These are phyloP conservation scores for Onychomys arenicola DNA, from an alignment of 2,797 vertebrate genomes.

Conservation along the genomic window DNA sequence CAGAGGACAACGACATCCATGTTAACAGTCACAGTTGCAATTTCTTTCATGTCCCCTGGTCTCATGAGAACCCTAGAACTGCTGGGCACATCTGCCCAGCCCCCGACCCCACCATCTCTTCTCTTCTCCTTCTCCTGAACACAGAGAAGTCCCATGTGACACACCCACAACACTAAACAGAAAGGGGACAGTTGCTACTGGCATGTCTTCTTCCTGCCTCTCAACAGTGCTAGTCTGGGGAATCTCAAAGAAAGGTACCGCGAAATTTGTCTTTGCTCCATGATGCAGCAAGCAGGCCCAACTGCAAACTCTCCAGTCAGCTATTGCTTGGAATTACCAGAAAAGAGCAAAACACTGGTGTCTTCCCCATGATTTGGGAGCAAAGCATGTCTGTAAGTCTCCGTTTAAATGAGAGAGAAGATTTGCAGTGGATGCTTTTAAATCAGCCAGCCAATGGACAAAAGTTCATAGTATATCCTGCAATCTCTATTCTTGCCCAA, in stretches of 20 bases:
- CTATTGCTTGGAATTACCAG: neutral
- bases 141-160: neutral
- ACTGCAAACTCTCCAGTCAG: neutral
- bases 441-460: neutral
- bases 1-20: neutral
- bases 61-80: neutral
- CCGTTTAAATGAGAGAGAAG: slow-evolving; percentile 3
- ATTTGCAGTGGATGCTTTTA: neutral
- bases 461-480: neutral
- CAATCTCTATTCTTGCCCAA: neutral
- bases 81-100: neutral
- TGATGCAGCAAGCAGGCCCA: neutral
- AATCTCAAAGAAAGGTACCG: neutral
- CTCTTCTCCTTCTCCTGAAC: neutral
- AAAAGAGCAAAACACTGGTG: neutral
- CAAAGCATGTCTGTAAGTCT: neutral
- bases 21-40: neutral
- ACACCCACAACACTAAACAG: neutral
- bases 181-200: neutral
- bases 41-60: neutral
- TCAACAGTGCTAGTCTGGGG: neutral
- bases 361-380: slow-evolving; percentile 21
- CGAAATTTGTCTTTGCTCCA: neutral
- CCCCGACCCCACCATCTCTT: neutral
- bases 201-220: neutral